These are phyloP conservation scores for Struthidea cinerea DNA, from an alignment of 2,113 vertebrate species.

Conservation along the genomic window DNA sequence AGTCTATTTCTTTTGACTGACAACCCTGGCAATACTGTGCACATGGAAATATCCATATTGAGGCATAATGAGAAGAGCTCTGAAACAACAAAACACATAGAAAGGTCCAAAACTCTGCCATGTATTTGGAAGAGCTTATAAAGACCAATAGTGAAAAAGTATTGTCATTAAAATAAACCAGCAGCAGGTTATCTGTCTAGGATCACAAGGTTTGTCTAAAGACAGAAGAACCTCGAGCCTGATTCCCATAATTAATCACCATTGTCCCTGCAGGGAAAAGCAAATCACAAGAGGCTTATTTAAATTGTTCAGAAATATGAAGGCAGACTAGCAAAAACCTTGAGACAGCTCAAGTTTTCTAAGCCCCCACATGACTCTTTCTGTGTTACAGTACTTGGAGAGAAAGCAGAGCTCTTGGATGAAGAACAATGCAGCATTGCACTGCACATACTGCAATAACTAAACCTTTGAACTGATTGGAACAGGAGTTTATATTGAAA, in stretches of 20 bases:
- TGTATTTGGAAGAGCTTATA: background rate
- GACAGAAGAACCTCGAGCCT: background rate
- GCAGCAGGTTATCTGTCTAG: background rate
- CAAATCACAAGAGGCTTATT: background rate
- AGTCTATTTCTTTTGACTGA: background rate
- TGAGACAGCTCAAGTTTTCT: background rate
- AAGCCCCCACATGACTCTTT: rapidly evolving
- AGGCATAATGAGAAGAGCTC: background rate
- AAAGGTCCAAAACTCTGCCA: background rate
- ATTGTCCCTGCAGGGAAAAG: background rate
- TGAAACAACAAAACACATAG: background rate
- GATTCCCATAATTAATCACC: background rate
- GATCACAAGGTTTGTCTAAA: background rate
- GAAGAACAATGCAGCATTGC: background rate
- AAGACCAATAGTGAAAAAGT: background rate
- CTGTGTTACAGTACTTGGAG: background rate
- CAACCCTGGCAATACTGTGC: background rate
- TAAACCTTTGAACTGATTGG: background rate
- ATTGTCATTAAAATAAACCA: rapidly evolving
- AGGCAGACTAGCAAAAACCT: background rate
- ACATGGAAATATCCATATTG: background rate
- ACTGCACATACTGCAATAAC: background rate
- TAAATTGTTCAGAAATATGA: background rate
- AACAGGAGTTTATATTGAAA: background rate
- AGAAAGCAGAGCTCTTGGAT: background rate